Base-by-base conservation (phyloP, 64 coral and sea anemone genomes). In the Dendrophyllia cribrosa region DNA sequence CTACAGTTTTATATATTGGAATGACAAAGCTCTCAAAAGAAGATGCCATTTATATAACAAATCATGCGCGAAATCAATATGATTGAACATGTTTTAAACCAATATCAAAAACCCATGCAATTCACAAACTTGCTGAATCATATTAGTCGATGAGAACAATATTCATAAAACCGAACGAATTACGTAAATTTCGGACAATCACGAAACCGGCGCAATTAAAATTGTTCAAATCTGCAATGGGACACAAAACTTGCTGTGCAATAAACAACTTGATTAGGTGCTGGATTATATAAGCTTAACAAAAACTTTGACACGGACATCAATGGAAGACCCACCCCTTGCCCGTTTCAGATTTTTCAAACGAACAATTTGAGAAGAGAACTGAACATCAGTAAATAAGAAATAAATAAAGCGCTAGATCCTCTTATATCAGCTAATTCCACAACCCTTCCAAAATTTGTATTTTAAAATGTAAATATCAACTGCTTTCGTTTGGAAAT, bases 51-150 rank as follows among this genome's bases (percentile, higher is more conserved):
- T n/a, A n/a, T n/a, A 62, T n/a, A 65, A 82, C 79, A 65, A 79
- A 64, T 82, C 79, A 82, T 20, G 79, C 34, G 7, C 15, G 64
- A 65, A 67, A 62, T 64, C 78, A 63, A 82, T 82, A 64, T 44
- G 15, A 84, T 51, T 51, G 5, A 44, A 84, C 10, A 59, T 24
- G 63, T 24, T 82, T 64, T 12, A 47, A 82, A 49, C 80, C 2
- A 84, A 67, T 52, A 84, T 47, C 16, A 21, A 24, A 24, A 83
- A 9, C 43, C 23, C 26, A 19, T 43, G 14, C 14, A 63, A 61
- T 26, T 66, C 51, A 68, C 80, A 84, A 84, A 84, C 80, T 68
- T 68, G 80, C 80, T 68, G 43, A 49, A 22, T 84, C 17, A 84
- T 84, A 84, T 84, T 51, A 3, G 19, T 66, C 3, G 3, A 21